A percentile compares a stretch with the other conserved stretches of the same genome.
These are phyloP conservation scores for Gyps fulvus DNA, from an alignment of 2,113 vertebrate genomes.

Conservation along the genomic window DNA sequence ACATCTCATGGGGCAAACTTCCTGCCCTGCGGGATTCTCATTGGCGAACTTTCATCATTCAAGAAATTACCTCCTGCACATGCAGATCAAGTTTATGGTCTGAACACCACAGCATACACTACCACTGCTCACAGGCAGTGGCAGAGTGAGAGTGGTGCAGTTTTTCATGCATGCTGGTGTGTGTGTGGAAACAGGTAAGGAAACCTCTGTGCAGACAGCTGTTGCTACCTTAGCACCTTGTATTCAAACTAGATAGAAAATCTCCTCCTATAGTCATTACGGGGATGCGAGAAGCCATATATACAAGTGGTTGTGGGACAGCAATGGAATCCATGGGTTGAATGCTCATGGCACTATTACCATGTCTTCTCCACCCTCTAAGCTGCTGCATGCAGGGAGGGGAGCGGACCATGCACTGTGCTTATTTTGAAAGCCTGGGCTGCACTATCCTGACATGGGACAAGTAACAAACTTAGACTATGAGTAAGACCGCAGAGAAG, in stretches of 20 bases:
- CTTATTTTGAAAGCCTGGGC: not conserved
- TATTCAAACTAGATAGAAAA: not conserved
- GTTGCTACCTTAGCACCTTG: not conserved
- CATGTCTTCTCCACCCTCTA: not conserved
- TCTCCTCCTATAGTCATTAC: not conserved
- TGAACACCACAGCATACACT: not conserved
- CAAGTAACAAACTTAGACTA: not conserved
- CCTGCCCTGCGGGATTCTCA: not conserved
- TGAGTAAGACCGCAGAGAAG: not conserved
- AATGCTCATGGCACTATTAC: not conserved
- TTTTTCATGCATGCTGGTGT: not conserved
- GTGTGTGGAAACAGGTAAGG: not conserved
- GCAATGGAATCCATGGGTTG: not conserved
- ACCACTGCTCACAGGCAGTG: not conserved
- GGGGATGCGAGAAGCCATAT: not conserved
- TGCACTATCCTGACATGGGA: not conserved
- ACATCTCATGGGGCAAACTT: not conserved
- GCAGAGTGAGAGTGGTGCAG: not conserved
- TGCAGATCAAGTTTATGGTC: not conserved
- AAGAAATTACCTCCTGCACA: not conserved
- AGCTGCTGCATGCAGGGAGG: not conserved
- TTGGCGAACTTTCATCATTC: rapidly evolving
- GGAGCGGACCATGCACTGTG: not conserved
- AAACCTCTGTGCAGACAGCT: not conserved
- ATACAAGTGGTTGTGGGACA: not conserved